Percentiles rank a stretch among this genome's conserved stretches.
These are phyloP conservation scores for Vulpes vulpes DNA, from an alignment of 2,113 vertebrate species.

Conservation along the genomic window DNA sequence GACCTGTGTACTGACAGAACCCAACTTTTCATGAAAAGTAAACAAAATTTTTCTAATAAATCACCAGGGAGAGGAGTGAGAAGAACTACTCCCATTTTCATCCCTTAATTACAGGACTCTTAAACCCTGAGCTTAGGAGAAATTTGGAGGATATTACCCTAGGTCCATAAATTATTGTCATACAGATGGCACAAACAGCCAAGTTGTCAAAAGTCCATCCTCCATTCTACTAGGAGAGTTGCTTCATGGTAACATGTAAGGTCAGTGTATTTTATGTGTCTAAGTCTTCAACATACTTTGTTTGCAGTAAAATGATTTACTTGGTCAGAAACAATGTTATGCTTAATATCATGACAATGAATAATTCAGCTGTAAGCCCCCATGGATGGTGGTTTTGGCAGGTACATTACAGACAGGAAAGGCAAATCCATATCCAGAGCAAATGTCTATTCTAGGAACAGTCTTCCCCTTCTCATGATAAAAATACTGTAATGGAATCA, in stretches of 20 bases:
- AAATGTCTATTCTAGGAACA: background rate
- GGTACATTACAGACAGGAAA: fast-evolving
- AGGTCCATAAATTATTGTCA: background rate
- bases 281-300: background rate
- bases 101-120: background rate
- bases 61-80: background rate
- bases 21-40: background rate
- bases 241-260: background rate
- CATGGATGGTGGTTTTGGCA: background rate
- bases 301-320: background rate
- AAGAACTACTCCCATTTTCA: background rate
- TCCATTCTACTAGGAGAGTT: background rate
- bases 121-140: background rate
- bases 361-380: background rate
- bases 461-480: background rate
- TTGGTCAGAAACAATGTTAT: background rate
- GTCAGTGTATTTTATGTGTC: background rate
- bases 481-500: background rate
- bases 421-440: background rate
- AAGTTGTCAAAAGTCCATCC: background rate
- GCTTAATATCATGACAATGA: background rate
- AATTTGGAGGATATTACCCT: fast-evolving
- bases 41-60: background rate
- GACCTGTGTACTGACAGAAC: background rate
- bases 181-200: background rate